Conservation (phyloP, 1,140 invertebrate genomes). For the Hermetia illucens region DNA sequence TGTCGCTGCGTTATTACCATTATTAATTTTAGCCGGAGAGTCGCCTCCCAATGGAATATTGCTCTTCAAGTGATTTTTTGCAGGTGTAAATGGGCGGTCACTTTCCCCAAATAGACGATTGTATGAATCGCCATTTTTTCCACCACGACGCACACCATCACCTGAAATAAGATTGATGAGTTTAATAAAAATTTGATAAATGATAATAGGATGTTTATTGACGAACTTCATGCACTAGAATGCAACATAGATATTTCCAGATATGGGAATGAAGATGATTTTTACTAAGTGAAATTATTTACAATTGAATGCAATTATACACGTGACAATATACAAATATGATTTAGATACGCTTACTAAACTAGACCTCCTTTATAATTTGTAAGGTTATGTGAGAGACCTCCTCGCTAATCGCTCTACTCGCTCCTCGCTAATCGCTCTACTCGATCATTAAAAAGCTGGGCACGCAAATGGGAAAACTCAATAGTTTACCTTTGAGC, state of each 20-base stretch:
- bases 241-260: constrained; percentile 7
- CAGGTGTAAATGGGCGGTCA: constrained; percentile 22
- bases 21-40: constrained; percentile 12
- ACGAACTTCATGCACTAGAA: background rate
- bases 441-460: no score
- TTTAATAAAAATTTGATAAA: background rate
- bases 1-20: constrained; percentile 11
- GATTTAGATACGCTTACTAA: no score
- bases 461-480: no score
- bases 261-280: constrained; percentile 4
- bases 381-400: no score
- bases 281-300: constrained; percentile 10
- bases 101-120: constrained; percentile 27
- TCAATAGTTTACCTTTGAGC: no score
- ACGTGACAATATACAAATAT: background rate
- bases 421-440: no score
- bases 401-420: no score
- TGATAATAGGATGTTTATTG: background rate
- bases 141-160: constrained; percentile 24
- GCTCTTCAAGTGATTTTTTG: constrained; percentile 30
- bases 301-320: background rate
- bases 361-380: no score
- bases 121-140: constrained; percentile 22
- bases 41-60: constrained; percentile 29
- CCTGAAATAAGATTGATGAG: constrained; percentile 10